Evolutionary conservation across 2,888 invertebrate species (phyloP), one percentile per base, ranked within the genome.

Genomic region (Stenotaenia linearis): DNA sequence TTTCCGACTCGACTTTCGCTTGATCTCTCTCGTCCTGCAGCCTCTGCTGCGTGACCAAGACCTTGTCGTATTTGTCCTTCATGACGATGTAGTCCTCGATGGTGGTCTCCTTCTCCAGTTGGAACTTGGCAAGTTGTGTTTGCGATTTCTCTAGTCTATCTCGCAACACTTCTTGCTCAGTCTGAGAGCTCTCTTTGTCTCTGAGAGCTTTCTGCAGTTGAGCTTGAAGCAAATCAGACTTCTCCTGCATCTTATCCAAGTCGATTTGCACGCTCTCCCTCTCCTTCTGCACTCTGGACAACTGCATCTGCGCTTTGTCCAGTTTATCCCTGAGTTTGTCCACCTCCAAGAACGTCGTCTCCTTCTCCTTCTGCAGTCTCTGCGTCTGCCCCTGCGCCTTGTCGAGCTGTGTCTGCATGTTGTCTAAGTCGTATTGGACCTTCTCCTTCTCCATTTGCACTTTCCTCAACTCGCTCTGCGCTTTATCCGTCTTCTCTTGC

Each of bases 51-150:
- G 84, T 84, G 5, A 90, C 92, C 81, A 95, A 90, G 35, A 93
- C 91, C 86, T 96, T 96, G 83, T 96, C 96, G 80, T 95, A 88
- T 88, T 96, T 96, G 81, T 96, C 96, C 86, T 95, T 94, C 81
- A 95, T 87, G 83, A 95, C 92, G 84, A 94, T 93, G 75, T 95
- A 90, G 87, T 96, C 95, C 69, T 93, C 92, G 79, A 92, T 86
- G 18, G 94, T 92, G 85, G 94, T 94, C 84, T 96, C 96, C 83
- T 93, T 89, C 86, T 95, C 95, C 88, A 94, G 91, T 92, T 93
- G 88, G 80, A 88, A 87, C 80, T 84, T 83, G 80, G 82, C 83
- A 6, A 83, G 74, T 32, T 80, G 80, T 35, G 82, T 81, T 79
- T 83, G 83, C 15, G 92, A 91, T 85, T 96, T 96, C 85, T 96